Evolutionary conservation across 30 jellyfish, hydroid and myxozoan species (phyloP), one percentile per base, ranked within the genome.

Genomic region (Cassiopea andromeda): DNA sequence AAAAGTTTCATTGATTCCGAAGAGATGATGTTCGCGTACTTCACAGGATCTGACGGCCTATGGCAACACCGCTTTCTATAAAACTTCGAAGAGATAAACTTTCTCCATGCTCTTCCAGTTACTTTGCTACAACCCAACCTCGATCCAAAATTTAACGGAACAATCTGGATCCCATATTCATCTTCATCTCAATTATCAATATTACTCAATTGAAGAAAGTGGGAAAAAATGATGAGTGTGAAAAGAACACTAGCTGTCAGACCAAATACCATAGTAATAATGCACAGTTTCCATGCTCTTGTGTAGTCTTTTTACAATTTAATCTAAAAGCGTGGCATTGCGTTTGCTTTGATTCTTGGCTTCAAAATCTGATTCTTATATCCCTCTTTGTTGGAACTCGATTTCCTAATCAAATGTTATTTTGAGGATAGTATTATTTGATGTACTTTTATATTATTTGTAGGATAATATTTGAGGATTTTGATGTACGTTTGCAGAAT

Each of bases 201-300:
- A 5, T 17, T 38, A 6, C 10, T 16, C 12, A 7, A 6, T 38
- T 69, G 47, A 38, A 69, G n/a, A 69, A 38, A n/a, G 47, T 69
- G 47, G 78, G 10, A 69, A 16, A 69, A 17, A 69, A 69, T 38
- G 78, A 69, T 7, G 78, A 69, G 47, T 38, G 78, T 38, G 78
- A 69, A 69, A 38, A 69, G 78, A 69, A 69, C 78, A 69, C 78
- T 15, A 7, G 78, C 78, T 69, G 78, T 69, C 78, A 69, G 68
- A 27, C 38, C 38, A 27, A 27, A 27, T 0, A 27, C 38, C 38
- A 27, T 27, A 27, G 38, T 27, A 27, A 27, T 27, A 27, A 27
- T 27, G 38, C 38, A 27, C 38, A 27, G 38, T 27, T 27, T 27
- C 38, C 38, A 27, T 27, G 38, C 38, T 27, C 38, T 27, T 27